Evolutionary conservation across 2,888 invertebrate species (phyloP).

Genomic region (Andricus quercusramuli): DNA sequence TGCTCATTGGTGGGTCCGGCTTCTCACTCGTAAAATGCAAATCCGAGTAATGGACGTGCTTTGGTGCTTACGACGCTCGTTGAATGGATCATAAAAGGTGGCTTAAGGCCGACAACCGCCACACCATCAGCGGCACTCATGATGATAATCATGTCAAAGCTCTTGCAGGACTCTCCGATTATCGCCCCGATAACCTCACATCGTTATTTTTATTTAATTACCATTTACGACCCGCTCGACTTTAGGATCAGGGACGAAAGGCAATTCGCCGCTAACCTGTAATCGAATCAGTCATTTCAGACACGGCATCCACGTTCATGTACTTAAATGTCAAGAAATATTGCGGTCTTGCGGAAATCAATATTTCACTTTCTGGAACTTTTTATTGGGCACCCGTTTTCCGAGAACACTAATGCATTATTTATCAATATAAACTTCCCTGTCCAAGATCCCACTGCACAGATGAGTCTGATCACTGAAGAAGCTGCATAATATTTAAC

Average conservation of each 20-base stretch:
- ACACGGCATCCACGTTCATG: slow-evolving; percentile 35
- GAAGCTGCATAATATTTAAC: background rate
- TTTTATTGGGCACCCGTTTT: slow-evolving; percentile 28
- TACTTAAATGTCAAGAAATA: slow-evolving; percentile 40
- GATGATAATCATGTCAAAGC: slow-evolving; percentile 65
- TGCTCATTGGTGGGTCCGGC: slow-evolving; percentile 53
- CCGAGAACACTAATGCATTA: slow-evolving; percentile 31
- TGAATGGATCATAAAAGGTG: slow-evolving; percentile 68
- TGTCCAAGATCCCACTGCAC: background rate
- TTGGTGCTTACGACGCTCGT: slow-evolving; percentile 62
- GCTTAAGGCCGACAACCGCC: slow-evolving; percentile 53
- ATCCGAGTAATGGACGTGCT: slow-evolving; percentile 67
- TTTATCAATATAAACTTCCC: slow-evolving; percentile 28
- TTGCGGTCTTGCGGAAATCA: slow-evolving; percentile 40
- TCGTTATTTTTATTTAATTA: slow-evolving; percentile 49
- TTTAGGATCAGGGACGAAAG: slow-evolving; percentile 31
- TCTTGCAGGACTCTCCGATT: slow-evolving; percentile 48
- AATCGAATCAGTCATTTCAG: slow-evolving; percentile 42
- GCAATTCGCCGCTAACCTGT: slow-evolving; percentile 40
- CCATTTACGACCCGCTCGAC: slow-evolving; percentile 37
- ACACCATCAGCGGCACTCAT: slow-evolving; percentile 48
- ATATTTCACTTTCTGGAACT: slow-evolving; percentile 36
- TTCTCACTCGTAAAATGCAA: slow-evolving; percentile 71
- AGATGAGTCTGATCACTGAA: slow-evolving; percentile 13
- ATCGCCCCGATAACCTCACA: slow-evolving; percentile 52